Conservation (phyloP, 64 coral and sea anemone species). For the Montipora foliosa region DNA sequence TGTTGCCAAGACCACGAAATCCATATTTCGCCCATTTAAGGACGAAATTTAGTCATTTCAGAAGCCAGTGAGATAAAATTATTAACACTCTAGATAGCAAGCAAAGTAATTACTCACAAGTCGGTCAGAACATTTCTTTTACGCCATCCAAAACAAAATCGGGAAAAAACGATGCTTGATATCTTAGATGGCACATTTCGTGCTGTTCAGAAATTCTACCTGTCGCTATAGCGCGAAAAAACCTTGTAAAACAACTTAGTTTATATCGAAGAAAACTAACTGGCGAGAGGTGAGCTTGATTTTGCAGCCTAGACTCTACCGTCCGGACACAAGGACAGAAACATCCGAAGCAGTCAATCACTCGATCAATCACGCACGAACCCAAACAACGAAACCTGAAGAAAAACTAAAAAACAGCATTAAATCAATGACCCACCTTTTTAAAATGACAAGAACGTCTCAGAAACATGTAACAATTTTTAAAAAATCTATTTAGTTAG, state of each 20-base stretch:
- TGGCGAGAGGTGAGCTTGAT: background rate
- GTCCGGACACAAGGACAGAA: background rate
- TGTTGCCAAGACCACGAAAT: constrained; percentile 34
- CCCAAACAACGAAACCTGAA: constrained; percentile 31
- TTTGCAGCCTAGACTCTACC: background rate
- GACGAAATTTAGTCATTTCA: background rate
- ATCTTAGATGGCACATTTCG: constrained; percentile 42
- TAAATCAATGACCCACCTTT: constrained; percentile 31
- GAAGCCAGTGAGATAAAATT: no score
- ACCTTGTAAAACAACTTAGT: background rate
- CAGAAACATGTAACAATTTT: constrained; percentile 19
- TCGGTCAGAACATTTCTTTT: background rate
- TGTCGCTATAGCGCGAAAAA: constrained; percentile 12
- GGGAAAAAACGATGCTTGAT: constrained; percentile 11
- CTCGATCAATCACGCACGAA: constrained; percentile 60
- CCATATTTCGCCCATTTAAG: background rate
- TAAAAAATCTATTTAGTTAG: background rate
- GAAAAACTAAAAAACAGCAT: constrained; percentile 4
- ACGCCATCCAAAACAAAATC: constrained; percentile 39
- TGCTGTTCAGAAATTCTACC: constrained; percentile 23
- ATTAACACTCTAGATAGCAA: background rate
- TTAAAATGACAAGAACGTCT: background rate
- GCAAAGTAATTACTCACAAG: background rate
- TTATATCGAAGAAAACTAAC: background rate
- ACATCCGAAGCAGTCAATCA: background rate